Base-by-base conservation (phyloP, 2,888 invertebrate species). In the Taphrorychus bicolor region DNA sequence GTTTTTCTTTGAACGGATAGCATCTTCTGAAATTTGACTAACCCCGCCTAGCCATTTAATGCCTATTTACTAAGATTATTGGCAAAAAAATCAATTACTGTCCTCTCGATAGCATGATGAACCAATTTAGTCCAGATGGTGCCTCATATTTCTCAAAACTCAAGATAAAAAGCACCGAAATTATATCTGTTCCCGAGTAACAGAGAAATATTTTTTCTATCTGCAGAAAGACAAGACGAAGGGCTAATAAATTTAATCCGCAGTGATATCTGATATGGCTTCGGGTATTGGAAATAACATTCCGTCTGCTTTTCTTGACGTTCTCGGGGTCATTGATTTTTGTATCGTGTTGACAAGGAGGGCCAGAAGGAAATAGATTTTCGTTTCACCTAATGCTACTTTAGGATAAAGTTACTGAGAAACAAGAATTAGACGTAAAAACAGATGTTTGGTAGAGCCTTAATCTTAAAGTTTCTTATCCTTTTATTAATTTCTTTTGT, bases 211-310 rank as follows among this genome's bases (percentile, higher is more conserved):
- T 32, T 32, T 32, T 32, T 32, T 32, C 32, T 11, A 32, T 32
- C 32, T 32, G 11, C 32, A 11, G 32, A 32, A 32, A 32, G 32
- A 3, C 32, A 32, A 32, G 32, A 32, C 32, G 32, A 11, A 32
- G 11, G 32, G 11, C 45, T 45, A 45, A 45, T 45, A 45, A 45
- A 7, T 45, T 45, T 45, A 45, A 45, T 45, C 45, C 45, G 14
- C 45, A 17, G 17, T 17, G 17, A 45, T 45, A 45, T 45, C 45
- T 45, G 45, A 45, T 45, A 17, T 14, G 14, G 14, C 2, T 17
- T 14, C 45, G 7, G 17, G 45, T 45, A 45, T 45, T 45, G 16
- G 45, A 45, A 16, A 45, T 45, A 45, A 45, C 45, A 16, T 45
- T 45, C 32, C 32, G 32, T 32, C 32, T 32, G 32, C 32, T 32